phyloP scores from a whole-genome alignment of 2,113 vertebrate species.

The Trogon surrucura region DNA sequence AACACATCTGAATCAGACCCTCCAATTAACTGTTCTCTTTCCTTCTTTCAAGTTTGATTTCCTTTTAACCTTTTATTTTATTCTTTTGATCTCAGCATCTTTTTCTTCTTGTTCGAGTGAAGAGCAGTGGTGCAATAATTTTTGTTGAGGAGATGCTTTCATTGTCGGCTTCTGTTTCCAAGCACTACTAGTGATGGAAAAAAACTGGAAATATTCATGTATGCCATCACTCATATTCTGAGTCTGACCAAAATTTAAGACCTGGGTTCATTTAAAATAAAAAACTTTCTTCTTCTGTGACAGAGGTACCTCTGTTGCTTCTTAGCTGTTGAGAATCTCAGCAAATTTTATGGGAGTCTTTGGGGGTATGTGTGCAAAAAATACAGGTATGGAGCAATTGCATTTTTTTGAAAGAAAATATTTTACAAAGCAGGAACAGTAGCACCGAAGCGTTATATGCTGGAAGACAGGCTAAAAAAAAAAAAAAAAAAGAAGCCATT shows the following conservation, averaged over 20 bases:
- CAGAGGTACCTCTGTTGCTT: not conserved
- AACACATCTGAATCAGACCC: constrained; percentile 67
- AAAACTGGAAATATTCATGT: not conserved
- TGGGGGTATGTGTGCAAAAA: not conserved
- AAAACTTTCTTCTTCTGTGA: not conserved
- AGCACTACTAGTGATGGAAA: not conserved
- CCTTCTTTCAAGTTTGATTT: constrained; percentile 71
- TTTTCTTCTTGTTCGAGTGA: constrained; percentile 57
- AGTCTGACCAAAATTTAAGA: not conserved
- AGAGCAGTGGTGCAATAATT: constrained; percentile 19
- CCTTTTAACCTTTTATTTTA: constrained; percentile 69
- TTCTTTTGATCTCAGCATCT: constrained; percentile 59
- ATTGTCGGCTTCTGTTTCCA: constrained; percentile 1
- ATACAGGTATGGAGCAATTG: not conserved
- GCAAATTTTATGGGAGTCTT: not conserved
- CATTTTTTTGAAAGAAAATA: not conserved
- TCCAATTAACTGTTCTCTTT: constrained; percentile 72
- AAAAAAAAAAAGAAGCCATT: not conserved
- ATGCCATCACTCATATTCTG: not conserved
- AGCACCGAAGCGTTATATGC: not conserved
- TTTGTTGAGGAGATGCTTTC: constrained; percentile 34
- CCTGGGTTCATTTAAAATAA: not conserved
- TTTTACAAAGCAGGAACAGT: not conserved
- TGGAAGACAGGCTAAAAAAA: not conserved
- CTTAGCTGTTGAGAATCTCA: not conserved